Conservation (phyloP, 1,140 invertebrate species). For the Bradysia coprophila region DNA sequence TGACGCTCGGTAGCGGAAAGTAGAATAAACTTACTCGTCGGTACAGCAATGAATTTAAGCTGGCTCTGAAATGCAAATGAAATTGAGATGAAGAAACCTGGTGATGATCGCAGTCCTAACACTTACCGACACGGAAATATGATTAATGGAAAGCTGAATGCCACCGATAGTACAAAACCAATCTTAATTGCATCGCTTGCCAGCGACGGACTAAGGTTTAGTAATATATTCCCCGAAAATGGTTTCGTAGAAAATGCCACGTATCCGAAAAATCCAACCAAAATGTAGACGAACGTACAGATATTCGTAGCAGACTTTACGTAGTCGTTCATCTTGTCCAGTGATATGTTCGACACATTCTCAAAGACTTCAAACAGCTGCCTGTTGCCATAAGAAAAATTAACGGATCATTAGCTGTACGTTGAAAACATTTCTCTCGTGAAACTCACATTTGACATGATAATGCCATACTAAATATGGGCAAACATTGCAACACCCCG, state of each 20-base stretch:
- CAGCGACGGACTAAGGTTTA: constrained; percentile 62
- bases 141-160: constrained; percentile 89
- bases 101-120: too few species aligned
- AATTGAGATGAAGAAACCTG: too few species aligned
- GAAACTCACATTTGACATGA: constrained; percentile 83
- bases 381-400: too few species aligned
- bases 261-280: constrained; percentile 89
- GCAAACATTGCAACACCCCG: constrained; percentile 74
- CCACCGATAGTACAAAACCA: constrained; percentile 85
- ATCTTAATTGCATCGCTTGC: constrained; percentile 77
- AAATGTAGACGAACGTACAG: constrained; percentile 71
- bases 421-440: background rate
- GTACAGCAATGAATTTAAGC: constrained; percentile 81
- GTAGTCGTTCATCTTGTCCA: constrained; percentile 77
- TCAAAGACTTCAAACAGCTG: constrained; percentile 94
- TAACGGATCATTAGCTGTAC: constrained; percentile 1
- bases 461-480: constrained; percentile 88
- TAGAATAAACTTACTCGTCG: constrained; percentile 41
- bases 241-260: constrained; percentile 68
- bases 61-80: too few species aligned
- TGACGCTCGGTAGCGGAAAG: too few species aligned
- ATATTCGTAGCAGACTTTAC: constrained; percentile 79
- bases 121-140: constrained; percentile 95
- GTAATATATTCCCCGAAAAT: constrained; percentile 78
- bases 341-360: constrained; percentile 63